Evolutionary conservation across 2,888 invertebrate species (phyloP), one percentile per base, ranked within the genome.

Genomic region (Drosophila stalkeri): DNA sequence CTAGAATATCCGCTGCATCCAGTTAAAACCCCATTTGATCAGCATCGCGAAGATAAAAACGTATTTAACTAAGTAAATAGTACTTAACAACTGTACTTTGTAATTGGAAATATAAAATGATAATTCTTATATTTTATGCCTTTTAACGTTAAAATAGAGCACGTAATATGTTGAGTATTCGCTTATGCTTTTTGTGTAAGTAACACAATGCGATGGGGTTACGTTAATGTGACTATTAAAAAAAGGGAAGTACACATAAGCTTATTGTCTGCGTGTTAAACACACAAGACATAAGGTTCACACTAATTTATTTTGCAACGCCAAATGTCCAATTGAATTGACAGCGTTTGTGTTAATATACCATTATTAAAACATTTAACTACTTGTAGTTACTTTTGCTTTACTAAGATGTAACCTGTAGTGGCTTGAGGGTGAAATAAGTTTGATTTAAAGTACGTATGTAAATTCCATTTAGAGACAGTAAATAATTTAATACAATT

Each of bases 291-390:
- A 77, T 56, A 62, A 62, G 64, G 56, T 71, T 63, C 39, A 57
- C 46, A 51, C 8, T 39, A 77, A 64, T 70, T 67, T 77, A 65
- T 73, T 84, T 66, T 56, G 41, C 52, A 71, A 66, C 74, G 82
- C 74, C 66, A 69, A 68, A 68, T 68, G 76, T 60, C 84, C 84
- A 85, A 85, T 85, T 85, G 73, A 85, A 85, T 85, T 85, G 88
- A 79, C 69, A 71, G 81, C 73, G 81, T 69, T 66, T 49, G 56
- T 79, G 76, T 80, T 72, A 73, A 70, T 59, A 60, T 76, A 67
- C 54, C 63, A 68, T 65, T 68, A 75, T 73, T 64, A 59, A 67
- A 70, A 56, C 37, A 65, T 72, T 61, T 49, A 66, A 61, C 49
- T 70, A 74, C 64, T 76, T 71, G 57, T 60, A 75, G 63, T 52